Conservation (phyloP, 1,140 invertebrate species). For the Diorhabda sublineata region DNA sequence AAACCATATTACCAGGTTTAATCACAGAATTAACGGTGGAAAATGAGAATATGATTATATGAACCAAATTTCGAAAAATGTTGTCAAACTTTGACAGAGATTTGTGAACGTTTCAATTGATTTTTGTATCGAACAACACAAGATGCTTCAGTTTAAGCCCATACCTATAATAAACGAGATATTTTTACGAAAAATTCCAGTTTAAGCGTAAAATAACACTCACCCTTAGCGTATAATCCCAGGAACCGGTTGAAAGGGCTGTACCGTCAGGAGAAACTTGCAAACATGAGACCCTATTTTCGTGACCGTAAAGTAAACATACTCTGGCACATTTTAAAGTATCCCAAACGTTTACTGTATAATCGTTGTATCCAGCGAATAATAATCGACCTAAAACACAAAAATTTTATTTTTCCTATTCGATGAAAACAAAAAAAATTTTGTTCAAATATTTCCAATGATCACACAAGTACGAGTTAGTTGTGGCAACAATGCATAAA, state of each 20-base stretch:
- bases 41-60: too few species aligned
- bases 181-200: not conserved
- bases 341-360: conserved; percentile 99
- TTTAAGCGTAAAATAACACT: conserved; percentile 15
- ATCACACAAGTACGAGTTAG: too few species aligned
- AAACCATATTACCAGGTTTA: too few species aligned
- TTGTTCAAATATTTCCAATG: too few species aligned
- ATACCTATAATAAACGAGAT: not conserved
- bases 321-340: conserved; percentile 89
- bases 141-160: not conserved
- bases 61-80: too few species aligned
- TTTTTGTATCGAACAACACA: too few species aligned
- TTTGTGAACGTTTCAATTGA: too few species aligned
- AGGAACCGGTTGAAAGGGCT: conserved; percentile 94
- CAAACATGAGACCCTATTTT: conserved; percentile 94
- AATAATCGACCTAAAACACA: conserved; percentile 76
- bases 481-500: too few species aligned
- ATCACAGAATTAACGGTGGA: too few species aligned
- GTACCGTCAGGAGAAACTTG: conserved; percentile 97
- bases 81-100: too few species aligned
- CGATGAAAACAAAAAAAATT: too few species aligned
- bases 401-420: too few species aligned
- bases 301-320: conserved; percentile 93
- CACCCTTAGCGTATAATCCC: conserved; percentile 95
- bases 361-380: conserved; percentile 99